These are phyloP conservation scores for Chitala chitala DNA, from an alignment of 2,113 vertebrate species.

Conservation along the genomic window DNA sequence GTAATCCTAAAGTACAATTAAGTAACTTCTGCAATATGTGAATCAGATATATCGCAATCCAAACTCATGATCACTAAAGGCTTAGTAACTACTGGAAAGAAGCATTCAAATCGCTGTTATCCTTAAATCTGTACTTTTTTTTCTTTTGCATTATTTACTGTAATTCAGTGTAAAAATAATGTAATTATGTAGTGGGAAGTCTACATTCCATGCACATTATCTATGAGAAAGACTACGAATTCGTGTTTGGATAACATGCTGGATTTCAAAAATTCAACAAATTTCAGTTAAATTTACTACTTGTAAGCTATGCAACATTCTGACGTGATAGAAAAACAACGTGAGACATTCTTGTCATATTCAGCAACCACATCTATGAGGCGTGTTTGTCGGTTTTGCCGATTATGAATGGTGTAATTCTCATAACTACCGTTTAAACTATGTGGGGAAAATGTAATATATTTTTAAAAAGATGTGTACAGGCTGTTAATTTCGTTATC, in stretches of 20 bases:
- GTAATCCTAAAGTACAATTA: slow-evolving; percentile 52
- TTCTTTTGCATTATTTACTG: background rate
- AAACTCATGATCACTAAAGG: slow-evolving; percentile 38
- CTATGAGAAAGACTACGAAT: background rate
- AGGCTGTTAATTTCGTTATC: slow-evolving; percentile 51
- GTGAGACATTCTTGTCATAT: slow-evolving; percentile 30
- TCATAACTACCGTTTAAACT: slow-evolving; percentile 37
- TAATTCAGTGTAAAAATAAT: slow-evolving; percentile 3
- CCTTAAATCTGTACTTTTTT: slow-evolving; percentile 31
- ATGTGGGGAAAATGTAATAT: slow-evolving; percentile 42
- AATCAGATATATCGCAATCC: slow-evolving; percentile 42
- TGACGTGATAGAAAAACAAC: slow-evolving; percentile 28
- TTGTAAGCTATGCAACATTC: slow-evolving; percentile 69
- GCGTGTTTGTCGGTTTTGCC: slow-evolving; percentile 23
- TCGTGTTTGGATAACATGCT: slow-evolving; percentile 14
- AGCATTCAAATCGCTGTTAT: slow-evolving; percentile 36
- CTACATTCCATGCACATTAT: background rate
- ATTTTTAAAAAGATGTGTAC: slow-evolving; percentile 44
- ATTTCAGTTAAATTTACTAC: slow-evolving; percentile 38
- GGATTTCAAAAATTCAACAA: slow-evolving; percentile 15
- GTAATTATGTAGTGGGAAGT: background rate
- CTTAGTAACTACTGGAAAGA: slow-evolving; percentile 25
- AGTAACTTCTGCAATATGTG: slow-evolving; percentile 44
- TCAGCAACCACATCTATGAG: slow-evolving; percentile 28
- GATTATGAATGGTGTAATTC: slow-evolving; percentile 36